Percentiles rank a stretch among this genome's conserved stretches.
phyloP scores from a whole-genome alignment of 2,888 invertebrate species.

The Lypha dubia region DNA sequence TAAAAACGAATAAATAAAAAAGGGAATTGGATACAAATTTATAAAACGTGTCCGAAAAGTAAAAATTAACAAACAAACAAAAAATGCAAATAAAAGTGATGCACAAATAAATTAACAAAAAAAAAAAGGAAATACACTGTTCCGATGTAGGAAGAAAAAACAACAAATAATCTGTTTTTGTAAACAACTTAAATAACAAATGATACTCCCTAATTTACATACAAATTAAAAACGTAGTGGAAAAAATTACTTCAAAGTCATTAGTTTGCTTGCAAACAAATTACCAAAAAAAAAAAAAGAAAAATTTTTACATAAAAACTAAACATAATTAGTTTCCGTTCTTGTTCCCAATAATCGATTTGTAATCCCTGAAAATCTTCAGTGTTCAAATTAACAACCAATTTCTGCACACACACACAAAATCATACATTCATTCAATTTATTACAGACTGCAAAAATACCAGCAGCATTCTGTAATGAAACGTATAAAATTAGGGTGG shows the following conservation, averaged over 20 bases:
- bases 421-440: too few species aligned
- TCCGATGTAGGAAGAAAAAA: too few species aligned
- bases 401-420: too few species aligned
- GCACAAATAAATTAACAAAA: neutral
- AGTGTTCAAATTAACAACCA: too few species aligned
- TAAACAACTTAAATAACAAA: neutral
- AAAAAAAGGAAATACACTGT: neutral
- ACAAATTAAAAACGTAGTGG: constrained; percentile 13
- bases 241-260: neutral
- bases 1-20: neutral
- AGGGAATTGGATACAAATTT: constrained; percentile 9
- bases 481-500: too few species aligned
- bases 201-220: neutral
- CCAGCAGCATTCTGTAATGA: too few species aligned
- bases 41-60: neutral
- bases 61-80: neutral
- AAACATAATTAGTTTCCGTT: neutral
- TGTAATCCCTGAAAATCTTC: too few species aligned
- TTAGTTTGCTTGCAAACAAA: neutral
- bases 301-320: neutral
- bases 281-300: too few species aligned
- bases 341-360: neutral
- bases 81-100: neutral
- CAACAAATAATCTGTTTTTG: neutral
- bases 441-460: too few species aligned